Base-by-base conservation (phyloP, 2,113 vertebrate genomes). In the Guaruba guarouba region DNA sequence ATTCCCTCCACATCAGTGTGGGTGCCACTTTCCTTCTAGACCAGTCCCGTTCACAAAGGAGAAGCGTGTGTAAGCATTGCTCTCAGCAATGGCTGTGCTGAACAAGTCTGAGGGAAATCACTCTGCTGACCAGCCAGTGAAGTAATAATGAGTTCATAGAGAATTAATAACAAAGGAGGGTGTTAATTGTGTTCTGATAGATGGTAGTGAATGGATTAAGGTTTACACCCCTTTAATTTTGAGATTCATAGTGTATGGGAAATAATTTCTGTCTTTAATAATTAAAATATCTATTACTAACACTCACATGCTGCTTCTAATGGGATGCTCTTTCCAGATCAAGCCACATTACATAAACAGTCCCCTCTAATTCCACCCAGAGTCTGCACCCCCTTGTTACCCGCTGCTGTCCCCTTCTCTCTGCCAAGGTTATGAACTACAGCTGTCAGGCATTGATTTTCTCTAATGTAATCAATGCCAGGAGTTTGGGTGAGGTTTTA, bases 391-490 rank as follows among this genome's bases (percentile, higher is more conserved):
- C 74, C 29, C 1, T 46, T 28, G 81, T 63, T 87, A 0, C 59
- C 90, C 13, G 2, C 78, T 92, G 68, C 93, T 90, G 93, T 92
- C 91, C 78, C 82, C 68, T 77, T 66, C 25, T 74, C 79, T 39
- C 63, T 48, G 73, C 76, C 82, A 88, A 91, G 82, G 92, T 81
- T 33, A 46, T 2, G 49, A 73, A 54, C 69, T 80, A 31, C 76
- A 59, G 41, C 52, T 25, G 70, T 19, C 87, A 87, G 85, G 67
- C 76, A 95, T 90, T 6, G 96, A 97, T 96, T 95, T 92, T 31
- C 86, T 62, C 86, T 1, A 23, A 14, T 14, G 68, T 46, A n/a
- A 83, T 88, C 85, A 18, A 85, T 96, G 87, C 67, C 83, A 75
- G 52, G 39, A 82, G 59, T 48, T 71, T 10, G 7, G 92, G 25